Conservation (phyloP, 2,113 vertebrate species). For the Chiloscyllium plagiosum region DNA sequence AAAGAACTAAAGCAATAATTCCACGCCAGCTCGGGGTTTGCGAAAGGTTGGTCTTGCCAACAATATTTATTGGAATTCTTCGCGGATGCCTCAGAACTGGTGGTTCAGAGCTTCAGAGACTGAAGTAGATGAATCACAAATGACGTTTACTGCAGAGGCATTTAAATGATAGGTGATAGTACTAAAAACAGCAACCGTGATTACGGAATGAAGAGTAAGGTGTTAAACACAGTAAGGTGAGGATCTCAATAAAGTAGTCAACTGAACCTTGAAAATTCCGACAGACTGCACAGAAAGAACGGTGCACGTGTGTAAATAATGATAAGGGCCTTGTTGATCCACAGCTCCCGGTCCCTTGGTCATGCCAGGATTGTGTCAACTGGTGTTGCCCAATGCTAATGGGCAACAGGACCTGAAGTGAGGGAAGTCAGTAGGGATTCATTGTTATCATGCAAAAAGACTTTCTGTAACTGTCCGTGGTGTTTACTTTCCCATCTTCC, state of each 20-base stretch:
- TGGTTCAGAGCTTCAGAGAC: background rate
- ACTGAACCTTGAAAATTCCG: background rate
- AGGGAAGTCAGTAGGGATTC: background rate
- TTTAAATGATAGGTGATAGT: constrained; percentile 17
- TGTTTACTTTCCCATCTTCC: too few species aligned
- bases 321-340: background rate
- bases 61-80: background rate
- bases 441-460: background rate
- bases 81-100: background rate
- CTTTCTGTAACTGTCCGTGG: too few species aligned
- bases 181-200: background rate
- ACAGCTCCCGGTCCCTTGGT: background rate
- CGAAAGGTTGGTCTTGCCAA: background rate
- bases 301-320: background rate
- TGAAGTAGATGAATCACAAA: background rate
- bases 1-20: background rate
- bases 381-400: background rate
- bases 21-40: background rate
- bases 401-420: background rate
- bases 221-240: background rate
- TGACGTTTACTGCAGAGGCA: background rate
- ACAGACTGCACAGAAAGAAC: background rate
- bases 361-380: background rate
- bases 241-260: background rate
- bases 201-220: background rate